Conservation (phyloP, 2,888 invertebrate genomes). For the Eurois occulta region DNA sequence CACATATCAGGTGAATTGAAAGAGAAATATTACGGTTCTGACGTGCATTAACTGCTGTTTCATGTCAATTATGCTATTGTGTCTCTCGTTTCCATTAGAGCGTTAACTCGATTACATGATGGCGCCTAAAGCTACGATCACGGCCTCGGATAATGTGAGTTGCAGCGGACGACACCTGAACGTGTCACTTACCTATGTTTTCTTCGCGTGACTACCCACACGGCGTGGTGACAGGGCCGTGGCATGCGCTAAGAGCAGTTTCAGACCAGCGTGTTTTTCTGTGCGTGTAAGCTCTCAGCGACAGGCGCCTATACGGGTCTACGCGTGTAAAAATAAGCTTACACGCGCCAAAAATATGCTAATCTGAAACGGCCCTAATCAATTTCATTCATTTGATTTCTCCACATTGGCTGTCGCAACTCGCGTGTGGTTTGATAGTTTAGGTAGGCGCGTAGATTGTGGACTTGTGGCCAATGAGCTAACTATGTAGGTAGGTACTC, state of each 20-base stretch:
- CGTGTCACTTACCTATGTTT: neutral
- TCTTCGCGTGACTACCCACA: neutral
- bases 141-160: neutral
- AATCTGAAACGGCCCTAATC: neutral
- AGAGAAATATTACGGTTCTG: neutral
- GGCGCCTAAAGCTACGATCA: neutral
- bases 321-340: neutral
- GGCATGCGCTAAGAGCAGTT: neutral
- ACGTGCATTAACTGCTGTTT: neutral
- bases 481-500: neutral
- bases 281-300: too few relatives aligned
- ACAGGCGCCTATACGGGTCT: neutral
- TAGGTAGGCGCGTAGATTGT: neutral
- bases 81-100: constrained; percentile 6
- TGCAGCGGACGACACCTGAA: neutral
- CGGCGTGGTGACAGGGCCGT: neutral
- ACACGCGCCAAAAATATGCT: neutral
- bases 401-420: neutral
- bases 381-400: neutral
- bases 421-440: neutral
- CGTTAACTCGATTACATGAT: neutral
- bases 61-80: constrained; percentile 20
- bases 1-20: neutral
- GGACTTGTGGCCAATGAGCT: neutral
- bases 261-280: neutral